Base-by-base conservation (phyloP, 2,113 vertebrate species). In the Hiodon alosoides region DNA sequence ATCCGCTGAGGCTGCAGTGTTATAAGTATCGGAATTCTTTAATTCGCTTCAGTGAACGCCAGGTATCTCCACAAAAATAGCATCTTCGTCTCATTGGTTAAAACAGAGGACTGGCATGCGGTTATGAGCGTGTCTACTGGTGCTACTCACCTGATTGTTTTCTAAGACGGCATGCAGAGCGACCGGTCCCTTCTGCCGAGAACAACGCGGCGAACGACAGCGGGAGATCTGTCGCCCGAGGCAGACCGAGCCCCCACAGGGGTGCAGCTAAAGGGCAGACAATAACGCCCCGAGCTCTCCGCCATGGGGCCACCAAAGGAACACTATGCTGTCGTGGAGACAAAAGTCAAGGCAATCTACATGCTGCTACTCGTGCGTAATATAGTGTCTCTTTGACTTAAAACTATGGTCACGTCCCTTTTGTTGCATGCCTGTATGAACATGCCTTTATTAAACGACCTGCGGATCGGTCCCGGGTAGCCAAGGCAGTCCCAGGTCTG, bases 361-460 rank as follows among this genome's bases (percentile, higher is more conserved):
- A 17, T 62, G 59, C 71, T 7, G 48, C 58, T 60, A 46, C 11
- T 57, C 60, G 54, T 16, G 31, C 65, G 70, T 52, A 77, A 78
- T 57, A 54, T 4, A 46, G n/a, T 6, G 4, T 81, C 74, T 79
- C 75, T 83, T 80, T 66, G 78, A 71, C 7, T 17, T 85, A 86
- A 80, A 82, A 80, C 82, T 87, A 85, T 80, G 75, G 76, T 69
- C 48, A 80, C 76, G 75, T 83, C 84, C 72, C 86, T 83, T 61
- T 76, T 57, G 74, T 78, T 57, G 61, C 72, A 62, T 46, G 57
- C 48, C 54, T 74, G 46, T 51, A 16, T 50, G 3, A 79, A 81
- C 81, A 76, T 87, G 84, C 82, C 76, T 83, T 83, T 68, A 64
- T 79, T 85, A 62, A 81, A 76, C 52, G 4, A 67, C 9, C 60